Evolutionary conservation across 1,140 invertebrate genomes (phyloP).

Genomic region (Cecropterus lyciades): DNA sequence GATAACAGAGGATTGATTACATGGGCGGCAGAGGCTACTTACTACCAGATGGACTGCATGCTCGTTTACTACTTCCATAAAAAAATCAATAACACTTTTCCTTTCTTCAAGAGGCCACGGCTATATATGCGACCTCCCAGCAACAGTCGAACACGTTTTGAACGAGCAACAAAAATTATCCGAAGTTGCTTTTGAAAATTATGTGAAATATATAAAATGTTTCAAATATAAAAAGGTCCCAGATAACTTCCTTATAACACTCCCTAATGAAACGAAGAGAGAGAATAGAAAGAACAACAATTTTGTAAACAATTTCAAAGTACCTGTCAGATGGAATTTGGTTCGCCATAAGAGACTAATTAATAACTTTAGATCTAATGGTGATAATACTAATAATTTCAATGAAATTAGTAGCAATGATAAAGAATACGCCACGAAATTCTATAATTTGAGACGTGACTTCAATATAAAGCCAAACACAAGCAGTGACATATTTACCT

Average conservation of each 20-base stretch:
- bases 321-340: constrained; percentile 47
- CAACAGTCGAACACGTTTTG: constrained; percentile 44
- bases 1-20: too few relatives aligned
- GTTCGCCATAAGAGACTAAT: constrained; percentile 48
- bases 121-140: constrained; percentile 51
- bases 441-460: background rate
- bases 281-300: constrained; percentile 20
- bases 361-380: constrained; percentile 3
- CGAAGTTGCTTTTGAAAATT: constrained; percentile 40
- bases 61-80: too few relatives aligned
- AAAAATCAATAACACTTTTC: constrained; percentile 44
- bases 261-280: constrained; percentile 22
- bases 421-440: background rate
- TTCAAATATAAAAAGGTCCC: constrained; percentile 44
- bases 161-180: constrained; percentile 36
- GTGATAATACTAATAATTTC: constrained; percentile 12
- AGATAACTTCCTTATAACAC: constrained; percentile 34
- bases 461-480: background rate
- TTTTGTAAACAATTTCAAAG: constrained; percentile 10
- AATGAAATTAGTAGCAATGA: constrained; percentile 7
- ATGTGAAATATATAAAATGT: constrained; percentile 50
- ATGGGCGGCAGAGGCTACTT: too few relatives aligned
- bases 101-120: constrained; percentile 64
- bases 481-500: background rate
- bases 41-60: too few relatives aligned